phyloP scores from a whole-genome alignment of 2,797 vertebrate genomes.

The Chloroceryle inda region DNA sequence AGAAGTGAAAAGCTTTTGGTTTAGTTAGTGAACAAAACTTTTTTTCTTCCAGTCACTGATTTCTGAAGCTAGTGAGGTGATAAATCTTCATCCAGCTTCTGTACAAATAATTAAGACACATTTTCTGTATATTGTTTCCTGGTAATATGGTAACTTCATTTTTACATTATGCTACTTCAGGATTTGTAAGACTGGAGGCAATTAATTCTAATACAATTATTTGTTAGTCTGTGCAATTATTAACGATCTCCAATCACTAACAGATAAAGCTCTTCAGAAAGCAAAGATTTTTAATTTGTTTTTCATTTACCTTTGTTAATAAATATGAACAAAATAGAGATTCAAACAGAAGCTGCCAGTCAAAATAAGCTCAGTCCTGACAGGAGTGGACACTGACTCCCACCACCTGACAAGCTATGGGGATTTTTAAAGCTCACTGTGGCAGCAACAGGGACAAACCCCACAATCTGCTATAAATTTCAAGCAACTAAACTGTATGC shows the following conservation, averaged over 20 bases:
- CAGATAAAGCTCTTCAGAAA: background rate
- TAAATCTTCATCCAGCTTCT: slow-evolving; percentile 2
- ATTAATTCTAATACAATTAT: slow-evolving; percentile 5
- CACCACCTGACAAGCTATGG: background rate
- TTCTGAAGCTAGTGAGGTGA: background rate
- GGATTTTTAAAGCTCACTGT: background rate
- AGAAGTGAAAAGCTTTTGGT: background rate
- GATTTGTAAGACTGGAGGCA: background rate
- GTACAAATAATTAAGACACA: background rate
- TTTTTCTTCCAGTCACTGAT: background rate
- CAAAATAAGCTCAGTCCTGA: background rate
- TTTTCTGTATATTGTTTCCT: background rate
- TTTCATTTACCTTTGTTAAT: background rate
- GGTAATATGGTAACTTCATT: background rate
- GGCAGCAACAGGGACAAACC: background rate
- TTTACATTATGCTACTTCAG: background rate
- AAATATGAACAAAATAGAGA: background rate
- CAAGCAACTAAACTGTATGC: background rate
- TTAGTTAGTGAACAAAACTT: background rate
- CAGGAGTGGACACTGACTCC: background rate
- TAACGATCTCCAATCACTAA: background rate
- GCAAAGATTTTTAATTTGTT: background rate
- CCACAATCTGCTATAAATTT: background rate
- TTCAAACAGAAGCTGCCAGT: background rate
- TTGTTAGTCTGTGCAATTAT: background rate